Evolutionary conservation across 2,113 vertebrate genomes (phyloP), one percentile per base, ranked within the genome.

Genomic region (Spilogale gracilis): DNA sequence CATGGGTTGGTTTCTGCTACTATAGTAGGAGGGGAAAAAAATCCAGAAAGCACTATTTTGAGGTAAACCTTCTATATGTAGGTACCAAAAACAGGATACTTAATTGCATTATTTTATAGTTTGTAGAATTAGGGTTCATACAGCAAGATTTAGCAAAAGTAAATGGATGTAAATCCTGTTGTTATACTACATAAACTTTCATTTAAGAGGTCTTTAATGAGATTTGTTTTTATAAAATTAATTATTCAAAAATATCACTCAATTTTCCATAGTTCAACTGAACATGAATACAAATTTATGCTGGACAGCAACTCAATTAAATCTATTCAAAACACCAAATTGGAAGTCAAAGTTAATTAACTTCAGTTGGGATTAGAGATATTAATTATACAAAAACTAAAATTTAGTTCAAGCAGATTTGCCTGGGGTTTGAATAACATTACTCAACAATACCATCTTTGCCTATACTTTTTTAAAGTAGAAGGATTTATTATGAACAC

Each of bases 361-460:
- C 80, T 98, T 97, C 92, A 98, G 96, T 97, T 98, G 81, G 71
- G 96, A 95, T 97, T 98, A 89, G 96, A 98, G 97, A 95, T 97
- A 98, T 98, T 98, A 98, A 98, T 98, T 98, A 98, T 50, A 98
- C 20, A 92, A 98, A 95, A 98, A 98, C 98, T 97, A 98, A 98
- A 97, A 89, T 92, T 90, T 98, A 98, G 96, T 97, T 97, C 95
- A 98, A 98, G 95, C 92, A 93, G 58, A 98, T 98, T 97, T 95
- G 79, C 91, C 91, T 91, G 86, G 98, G 96, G 97, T 96, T 97
- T 97, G 93, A 97, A 97, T 93, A 92, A 97, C 61, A 89, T 79
- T 13, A 94, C 73, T 96, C 74, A 97, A 69, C 27, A 86, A 79
- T 61, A 79, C 1, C 94, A 76, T n/a, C 85, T 48, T 48, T 60